These are phyloP conservation scores for Lagorchestes hirsutus DNA, from an alignment of 2,797 vertebrate genomes.

Conservation along the genomic window DNA sequence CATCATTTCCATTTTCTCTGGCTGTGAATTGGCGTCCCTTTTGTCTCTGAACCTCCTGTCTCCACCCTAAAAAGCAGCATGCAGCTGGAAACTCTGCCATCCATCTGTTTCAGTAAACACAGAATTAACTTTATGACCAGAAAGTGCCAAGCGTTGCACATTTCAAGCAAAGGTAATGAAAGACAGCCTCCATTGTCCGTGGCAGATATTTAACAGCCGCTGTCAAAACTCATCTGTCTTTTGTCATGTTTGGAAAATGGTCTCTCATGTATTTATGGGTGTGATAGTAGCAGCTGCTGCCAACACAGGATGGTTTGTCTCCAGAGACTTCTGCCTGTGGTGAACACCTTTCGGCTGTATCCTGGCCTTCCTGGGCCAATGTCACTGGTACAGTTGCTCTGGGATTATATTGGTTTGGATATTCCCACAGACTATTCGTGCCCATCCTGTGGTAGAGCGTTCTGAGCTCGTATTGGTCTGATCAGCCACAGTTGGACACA, in stretches of 20 bases:
- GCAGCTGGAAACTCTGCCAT: slow-evolving; percentile 68
- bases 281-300: neutral
- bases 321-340: neutral
- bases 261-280: neutral
- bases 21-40: slow-evolving; percentile 43
- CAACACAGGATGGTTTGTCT: neutral
- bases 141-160: slow-evolving; percentile 62
- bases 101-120: slow-evolving; percentile 76
- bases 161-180: slow-evolving; percentile 57
- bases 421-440: too few species aligned
- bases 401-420: neutral
- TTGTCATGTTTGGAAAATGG: slow-evolving; percentile 46
- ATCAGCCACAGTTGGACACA: too few species aligned
- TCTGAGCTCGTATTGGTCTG: too few species aligned
- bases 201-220: slow-evolving; percentile 33
- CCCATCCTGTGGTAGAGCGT: too few species aligned
- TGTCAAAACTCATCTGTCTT: slow-evolving; percentile 52
- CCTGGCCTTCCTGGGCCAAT: neutral
- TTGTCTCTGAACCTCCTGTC: slow-evolving; percentile 14
- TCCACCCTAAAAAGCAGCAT: slow-evolving; percentile 38
- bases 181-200: slow-evolving; percentile 42
- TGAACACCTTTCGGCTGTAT: neutral
- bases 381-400: neutral
- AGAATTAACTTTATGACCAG: slow-evolving; percentile 74
- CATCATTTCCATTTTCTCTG: slow-evolving; percentile 6